Base-by-base conservation (phyloP, 2,113 vertebrate species). In the Bucco capensis region DNA sequence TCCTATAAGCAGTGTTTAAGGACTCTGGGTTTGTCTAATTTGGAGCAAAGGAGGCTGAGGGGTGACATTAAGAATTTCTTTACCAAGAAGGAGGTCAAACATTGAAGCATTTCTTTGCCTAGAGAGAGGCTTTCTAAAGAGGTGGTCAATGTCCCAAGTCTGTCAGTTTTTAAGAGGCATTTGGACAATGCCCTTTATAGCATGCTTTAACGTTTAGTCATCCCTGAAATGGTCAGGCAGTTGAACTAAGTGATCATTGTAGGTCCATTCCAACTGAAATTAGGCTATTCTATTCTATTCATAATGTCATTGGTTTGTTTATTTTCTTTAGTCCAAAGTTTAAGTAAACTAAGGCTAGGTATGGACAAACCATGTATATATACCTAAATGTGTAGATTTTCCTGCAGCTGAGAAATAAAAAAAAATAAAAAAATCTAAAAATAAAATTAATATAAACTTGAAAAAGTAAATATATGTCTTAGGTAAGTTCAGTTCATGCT, bases 1-100 rank as follows among this genome's bases (percentile, higher is more conserved):
- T 23, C 13, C 22, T 60, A 0, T 37, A 14, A 46, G 19, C 58
- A 46, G 8, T 1, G 3, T 2, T 6, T 54, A 24, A 77, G 38
- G 30, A 46, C 8, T 21, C 5, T 31, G 25, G 3, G 2, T 2
- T 54, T 61, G 27, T 22, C 12, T 47, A 10, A 6, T 46, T 19
- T 37, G 21, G 42, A 64, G 38, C n/a, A n/a, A n/a, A n/a, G n/a
- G n/a, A n/a, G n/a, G n/a, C n/a, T n/a, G n/a, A n/a, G n/a, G n/a
- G n/a, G n/a, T n/a, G n/a, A n/a, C n/a, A n/a, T n/a, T n/a, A n/a
- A n/a, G 19, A 64, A 35, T 24, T 58, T 37, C 22, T 60, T 60
- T 60, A 37, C 33, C 22, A 35, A 35, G 23, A 37, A 14, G 33
- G 23, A 24, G 57, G 57, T 37, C 57, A 60, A 60, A 60, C 33